These are phyloP conservation scores for Altica lythri DNA, from an alignment of 2,888 invertebrate species.

Conservation along the genomic window DNA sequence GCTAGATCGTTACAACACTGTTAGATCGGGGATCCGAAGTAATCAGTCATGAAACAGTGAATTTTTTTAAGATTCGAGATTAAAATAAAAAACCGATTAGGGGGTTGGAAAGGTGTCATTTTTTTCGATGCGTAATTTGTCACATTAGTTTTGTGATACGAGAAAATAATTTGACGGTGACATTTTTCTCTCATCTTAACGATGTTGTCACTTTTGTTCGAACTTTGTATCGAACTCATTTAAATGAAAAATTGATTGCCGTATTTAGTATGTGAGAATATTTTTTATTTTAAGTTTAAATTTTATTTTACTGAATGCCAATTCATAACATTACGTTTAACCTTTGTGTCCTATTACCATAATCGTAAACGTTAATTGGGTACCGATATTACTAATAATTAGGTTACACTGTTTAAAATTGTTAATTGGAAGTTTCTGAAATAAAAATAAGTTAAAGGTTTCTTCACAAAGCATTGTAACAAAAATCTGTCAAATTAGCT, in stretches of 20 bases:
- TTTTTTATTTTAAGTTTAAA: too few species aligned
- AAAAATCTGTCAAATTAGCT: too few species aligned
- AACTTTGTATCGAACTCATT: slow-evolving; percentile 18
- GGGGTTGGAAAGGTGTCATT: slow-evolving; percentile 28
- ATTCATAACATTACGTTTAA: too few species aligned
- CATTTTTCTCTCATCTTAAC: slow-evolving; percentile 34
- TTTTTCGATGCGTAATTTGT: slow-evolving; percentile 42
- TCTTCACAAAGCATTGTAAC: too few species aligned
- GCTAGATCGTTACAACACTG: slow-evolving; percentile 40
- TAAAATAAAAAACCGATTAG: slow-evolving; percentile 50
- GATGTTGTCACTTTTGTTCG: slow-evolving; percentile 28
- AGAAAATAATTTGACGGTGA: slow-evolving; percentile 48
- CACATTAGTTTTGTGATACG: slow-evolving; percentile 45
- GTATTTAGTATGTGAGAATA: slow-evolving; percentile 33
- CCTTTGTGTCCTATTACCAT: too few species aligned
- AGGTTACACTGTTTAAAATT: too few species aligned
- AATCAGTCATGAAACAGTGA: slow-evolving; percentile 45
- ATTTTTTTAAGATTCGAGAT: slow-evolving; percentile 34
- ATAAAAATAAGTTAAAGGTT: too few species aligned
- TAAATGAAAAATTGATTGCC: slow-evolving; percentile 29
- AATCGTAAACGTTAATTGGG: too few species aligned
- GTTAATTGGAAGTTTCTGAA: too few species aligned
- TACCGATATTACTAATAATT: too few species aligned
- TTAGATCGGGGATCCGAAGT: slow-evolving; percentile 38
- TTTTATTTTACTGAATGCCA: too few species aligned